A percentile compares a stretch with the other conserved stretches of the same genome.
phyloP scores from a whole-genome alignment of 2,888 invertebrate species.

The Megastigmus dorsalis region DNA sequence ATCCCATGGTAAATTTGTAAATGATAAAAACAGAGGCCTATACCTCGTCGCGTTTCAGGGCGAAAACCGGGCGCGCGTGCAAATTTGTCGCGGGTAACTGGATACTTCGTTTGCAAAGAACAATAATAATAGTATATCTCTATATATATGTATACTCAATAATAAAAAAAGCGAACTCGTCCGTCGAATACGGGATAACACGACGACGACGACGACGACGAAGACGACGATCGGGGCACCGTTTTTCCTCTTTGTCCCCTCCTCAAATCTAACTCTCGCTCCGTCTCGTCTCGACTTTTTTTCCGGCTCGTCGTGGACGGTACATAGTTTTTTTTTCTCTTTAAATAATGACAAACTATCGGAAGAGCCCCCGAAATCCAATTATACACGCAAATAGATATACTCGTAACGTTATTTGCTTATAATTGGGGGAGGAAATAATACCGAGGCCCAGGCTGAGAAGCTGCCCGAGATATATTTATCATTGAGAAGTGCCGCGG shows the following conservation, averaged over 20 bases:
- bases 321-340: neutral
- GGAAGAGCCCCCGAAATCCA: neutral
- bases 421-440: no score
- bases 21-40: slow-evolving; percentile 50
- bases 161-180: neutral
- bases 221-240: no score
- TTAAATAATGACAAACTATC: neutral
- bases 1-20: slow-evolving; percentile 33
- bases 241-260: no score
- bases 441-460: neutral
- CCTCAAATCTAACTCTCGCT: no score
- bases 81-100: slow-evolving; percentile 53
- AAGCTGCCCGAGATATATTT: slow-evolving; percentile 8
- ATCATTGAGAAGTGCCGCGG: slow-evolving; percentile 16
- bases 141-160: no score
- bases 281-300: no score
- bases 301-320: no score
- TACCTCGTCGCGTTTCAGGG: slow-evolving; percentile 31
- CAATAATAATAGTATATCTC: slow-evolving; percentile 25
- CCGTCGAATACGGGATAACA: neutral
- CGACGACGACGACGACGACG: no score
- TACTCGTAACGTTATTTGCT: no score
- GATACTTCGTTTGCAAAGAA: slow-evolving; percentile 41
- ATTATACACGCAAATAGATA: no score
- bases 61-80: slow-evolving; percentile 32